Base-by-base conservation (phyloP, 2,888 invertebrate genomes). In the Autographa pulchrina region DNA sequence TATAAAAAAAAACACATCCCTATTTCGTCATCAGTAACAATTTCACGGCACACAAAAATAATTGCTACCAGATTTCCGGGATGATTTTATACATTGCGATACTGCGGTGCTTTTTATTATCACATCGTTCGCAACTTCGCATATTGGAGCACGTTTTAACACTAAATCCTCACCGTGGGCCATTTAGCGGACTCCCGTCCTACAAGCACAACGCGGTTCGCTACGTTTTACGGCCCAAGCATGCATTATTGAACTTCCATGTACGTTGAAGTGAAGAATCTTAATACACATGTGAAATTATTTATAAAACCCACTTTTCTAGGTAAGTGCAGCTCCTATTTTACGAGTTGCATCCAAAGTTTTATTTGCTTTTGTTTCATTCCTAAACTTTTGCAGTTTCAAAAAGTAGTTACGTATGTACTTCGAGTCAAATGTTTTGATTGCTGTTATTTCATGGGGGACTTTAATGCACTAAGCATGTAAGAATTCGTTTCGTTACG, bases 121-220 rank as follows among this genome's bases (percentile, higher is more conserved):
- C 92, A 93, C 91, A 90, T 92, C 90, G 89, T 92, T 92, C 86
- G 86, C 85, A 90, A 92, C 92, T 92, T 90, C 86, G 86, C 85
- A 90, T 92, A 93, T 92, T 90, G 91, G 83, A 89, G 90, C 93
- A 94, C 93, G 93, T 93, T 89, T 90, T 87, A 86, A 87, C 89
- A 91, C 86, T 92, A 93, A 93, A 92, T 93, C 91, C 89, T 89
- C 89, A 87, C 88, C 88, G 88, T 89, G 88, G 89, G 91, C 94
- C 92, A 94, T 94, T 94, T 92, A 94, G 92, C 89, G 90, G 90
- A 88, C 88, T 87, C 81, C 85, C 88, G 84, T 89, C 87, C 86
- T 85, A 83, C 82, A 25, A 25, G 25, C 25, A 25, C 25, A 82
- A 80, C 86, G 82, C 85, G 83, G 86, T 84, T 78, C 74, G 78